A percentile compares a stretch with the other conserved stretches of the same genome.
Conservation (phyloP, 2,888 invertebrate genomes). For the Oegoconia quadripuncta region DNA sequence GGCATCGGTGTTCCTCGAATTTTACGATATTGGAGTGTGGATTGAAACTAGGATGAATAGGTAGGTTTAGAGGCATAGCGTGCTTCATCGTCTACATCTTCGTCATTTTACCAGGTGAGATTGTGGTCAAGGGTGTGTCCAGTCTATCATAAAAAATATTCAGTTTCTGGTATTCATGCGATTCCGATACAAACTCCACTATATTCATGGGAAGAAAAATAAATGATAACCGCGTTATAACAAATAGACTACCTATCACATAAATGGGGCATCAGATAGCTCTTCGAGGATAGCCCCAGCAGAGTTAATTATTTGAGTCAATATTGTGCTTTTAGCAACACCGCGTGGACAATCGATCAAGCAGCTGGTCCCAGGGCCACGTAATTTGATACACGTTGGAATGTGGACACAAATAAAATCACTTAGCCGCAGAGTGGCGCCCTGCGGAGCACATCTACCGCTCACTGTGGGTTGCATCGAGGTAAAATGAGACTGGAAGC, state of each 20-base stretch:
- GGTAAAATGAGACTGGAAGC: slow-evolving; percentile 28
- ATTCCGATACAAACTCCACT: too few relatives aligned
- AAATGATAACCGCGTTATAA: neutral
- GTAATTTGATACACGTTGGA: slow-evolving; percentile 77
- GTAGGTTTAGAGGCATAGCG: too few relatives aligned
- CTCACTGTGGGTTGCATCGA: slow-evolving; percentile 33
- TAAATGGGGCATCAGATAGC: neutral
- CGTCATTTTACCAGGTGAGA: too few relatives aligned
- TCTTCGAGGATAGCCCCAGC: slow-evolving; percentile 14
- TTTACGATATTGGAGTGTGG: too few relatives aligned
- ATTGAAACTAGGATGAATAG: too few relatives aligned
- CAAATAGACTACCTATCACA: slow-evolving; percentile 1
- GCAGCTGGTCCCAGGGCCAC: slow-evolving; percentile 60
- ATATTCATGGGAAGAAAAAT: slow-evolving; percentile 13
- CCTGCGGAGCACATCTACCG: slow-evolving; percentile 65
- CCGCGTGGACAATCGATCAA: slow-evolving; percentile 64
- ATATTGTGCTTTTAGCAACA: slow-evolving; percentile 62
- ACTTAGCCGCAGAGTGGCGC: slow-evolving; percentile 73
- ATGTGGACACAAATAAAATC: slow-evolving; percentile 79
- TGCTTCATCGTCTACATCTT: too few relatives aligned
- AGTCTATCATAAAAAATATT: too few relatives aligned
- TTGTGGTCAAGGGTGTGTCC: too few relatives aligned
- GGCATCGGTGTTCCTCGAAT: too few relatives aligned
- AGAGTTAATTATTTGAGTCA: slow-evolving; percentile 51
- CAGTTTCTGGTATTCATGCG: too few relatives aligned